These are phyloP conservation scores for Drosophila burlai DNA, from an alignment of 1,140 invertebrate species.

Conservation along the genomic window DNA sequence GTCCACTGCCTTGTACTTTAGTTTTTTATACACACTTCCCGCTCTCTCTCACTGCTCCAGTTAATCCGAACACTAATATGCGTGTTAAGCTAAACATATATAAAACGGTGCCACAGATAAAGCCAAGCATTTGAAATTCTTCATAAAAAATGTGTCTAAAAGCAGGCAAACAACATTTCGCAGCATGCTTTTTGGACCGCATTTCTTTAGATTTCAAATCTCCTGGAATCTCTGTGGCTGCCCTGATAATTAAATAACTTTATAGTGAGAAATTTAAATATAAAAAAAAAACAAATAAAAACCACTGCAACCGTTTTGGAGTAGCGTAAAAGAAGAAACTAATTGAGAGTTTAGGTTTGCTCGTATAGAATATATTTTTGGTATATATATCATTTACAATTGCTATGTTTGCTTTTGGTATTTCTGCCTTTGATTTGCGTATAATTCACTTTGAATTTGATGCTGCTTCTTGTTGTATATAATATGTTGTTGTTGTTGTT, in stretches of 20 bases:
- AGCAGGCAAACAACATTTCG: background rate
- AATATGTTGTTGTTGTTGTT: conserved; percentile 61
- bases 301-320: conserved; percentile 7
- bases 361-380: conserved; percentile 77
- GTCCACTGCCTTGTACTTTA: conserved; percentile 76
- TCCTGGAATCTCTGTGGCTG: background rate
- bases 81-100: conserved; percentile 44
- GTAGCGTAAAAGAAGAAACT: too few relatives aligned
- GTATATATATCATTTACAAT: conserved; percentile 74
- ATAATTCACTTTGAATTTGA: conserved; percentile 51
- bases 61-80: conserved; percentile 33
- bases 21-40: conserved; percentile 49
- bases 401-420: conserved; percentile 63
- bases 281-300: conserved; percentile 35
- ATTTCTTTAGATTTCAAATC: background rate
- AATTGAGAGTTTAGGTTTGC: conserved; percentile 12
- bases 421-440: conserved; percentile 75
- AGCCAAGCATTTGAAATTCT: background rate
- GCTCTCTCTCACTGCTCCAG: conserved; percentile 50
- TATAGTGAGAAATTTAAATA: conserved; percentile 53
- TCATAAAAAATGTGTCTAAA: background rate
- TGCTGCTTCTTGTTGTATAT: conserved; percentile 50
- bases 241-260: conserved; percentile 10
- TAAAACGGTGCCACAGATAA: conserved; percentile 3
- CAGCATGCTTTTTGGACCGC: background rate